These are phyloP conservation scores for Eledona agricola DNA, from an alignment of 2,888 invertebrate species.

Conservation along the genomic window DNA sequence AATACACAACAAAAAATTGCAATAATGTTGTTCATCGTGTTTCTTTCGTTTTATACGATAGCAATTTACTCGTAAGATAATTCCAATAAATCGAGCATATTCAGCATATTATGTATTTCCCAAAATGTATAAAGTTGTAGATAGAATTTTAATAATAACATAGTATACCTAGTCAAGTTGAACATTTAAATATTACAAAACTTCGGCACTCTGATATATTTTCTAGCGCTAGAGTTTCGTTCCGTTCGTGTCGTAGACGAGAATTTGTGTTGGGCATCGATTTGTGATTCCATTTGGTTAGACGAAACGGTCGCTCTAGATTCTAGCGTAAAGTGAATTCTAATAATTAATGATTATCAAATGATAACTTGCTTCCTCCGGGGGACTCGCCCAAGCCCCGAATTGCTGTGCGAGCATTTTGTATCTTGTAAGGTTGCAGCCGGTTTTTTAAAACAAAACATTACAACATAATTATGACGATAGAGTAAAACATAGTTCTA, in stretches of 20 bases:
- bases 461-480: slow-evolving; percentile 43
- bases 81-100: slow-evolving; percentile 40
- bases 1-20: slow-evolving; percentile 38
- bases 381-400: slow-evolving; percentile 48
- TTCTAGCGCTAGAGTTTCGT: slow-evolving; percentile 41
- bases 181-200: slow-evolving; percentile 47
- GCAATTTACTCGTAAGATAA: slow-evolving; percentile 34
- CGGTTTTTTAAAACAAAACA: slow-evolving; percentile 57
- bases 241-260: slow-evolving; percentile 33
- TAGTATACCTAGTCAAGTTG: slow-evolving; percentile 56
- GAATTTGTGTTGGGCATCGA: slow-evolving; percentile 21
- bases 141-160: slow-evolving; percentile 56
- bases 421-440: slow-evolving; percentile 56
- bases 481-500: slow-evolving; percentile 49
- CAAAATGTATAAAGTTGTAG: slow-evolving; percentile 56
- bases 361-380: slow-evolving; percentile 57
- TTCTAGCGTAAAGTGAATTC: slow-evolving; percentile 46
- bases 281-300: slow-evolving; percentile 22
- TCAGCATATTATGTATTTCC: slow-evolving; percentile 46
- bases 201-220: slow-evolving; percentile 54
- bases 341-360: slow-evolving; percentile 41
- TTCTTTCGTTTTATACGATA: slow-evolving; percentile 36
- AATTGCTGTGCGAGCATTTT: slow-evolving; percentile 53
- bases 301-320: slow-evolving; percentile 26
- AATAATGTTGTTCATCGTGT: slow-evolving; percentile 35